Base-by-base conservation (phyloP, 92 coral and sea anemone species). In the Chrysogorgia sp. region DNA sequence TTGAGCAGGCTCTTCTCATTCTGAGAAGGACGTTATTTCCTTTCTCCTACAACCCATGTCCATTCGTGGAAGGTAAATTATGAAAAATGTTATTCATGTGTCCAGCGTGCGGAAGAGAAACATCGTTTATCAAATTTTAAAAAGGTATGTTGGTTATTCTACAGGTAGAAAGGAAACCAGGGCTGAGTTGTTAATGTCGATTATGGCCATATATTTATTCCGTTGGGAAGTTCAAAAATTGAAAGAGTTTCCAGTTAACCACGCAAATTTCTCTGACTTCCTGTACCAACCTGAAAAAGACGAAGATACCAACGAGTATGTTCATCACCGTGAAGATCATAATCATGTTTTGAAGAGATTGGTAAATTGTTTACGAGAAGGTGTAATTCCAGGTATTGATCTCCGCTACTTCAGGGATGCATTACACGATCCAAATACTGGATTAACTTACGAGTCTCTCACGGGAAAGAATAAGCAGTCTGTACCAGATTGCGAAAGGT, bases 401-500 rank as follows among this genome's bases (percentile, higher is more conserved):
- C 56, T 83, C 33, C 83, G 33, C 21, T 63, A 67, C 57, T 58
- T 80, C 84, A 89, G n/a, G n/a, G 82, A 76, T 47, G 91, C 94
- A 2, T 28, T 83, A 32, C 86, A 84, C 77, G 89, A 90, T 35
- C 84, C 93, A 31, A 28, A 43, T 7, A 83, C 90, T 34, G 90
- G 90, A 0, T 79, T 89, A 33, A 89, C 67, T 26, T 89, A 89
- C 78, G 90, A 89, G 49, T 88, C 93, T 2, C 84, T 86, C 29
- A 81, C 96, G 17, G 96, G 96, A 2, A 86, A 86, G 35, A 86
- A 83, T 77, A 86, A 90, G 66, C n/a, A n/a, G n/a, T n/a, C n/a
- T n/a, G n/a, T n/a, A n/a, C n/a, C n/a, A n/a, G n/a, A n/a, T n/a
- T n/a, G n/a, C n/a, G n/a, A n/a, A n/a, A n/a, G n/a, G n/a, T n/a